Percentiles rank a stretch among this genome's conserved stretches.
Evolutionary conservation across 2,888 invertebrate genomes (phyloP).

Genomic region (Homarus gammarus): DNA sequence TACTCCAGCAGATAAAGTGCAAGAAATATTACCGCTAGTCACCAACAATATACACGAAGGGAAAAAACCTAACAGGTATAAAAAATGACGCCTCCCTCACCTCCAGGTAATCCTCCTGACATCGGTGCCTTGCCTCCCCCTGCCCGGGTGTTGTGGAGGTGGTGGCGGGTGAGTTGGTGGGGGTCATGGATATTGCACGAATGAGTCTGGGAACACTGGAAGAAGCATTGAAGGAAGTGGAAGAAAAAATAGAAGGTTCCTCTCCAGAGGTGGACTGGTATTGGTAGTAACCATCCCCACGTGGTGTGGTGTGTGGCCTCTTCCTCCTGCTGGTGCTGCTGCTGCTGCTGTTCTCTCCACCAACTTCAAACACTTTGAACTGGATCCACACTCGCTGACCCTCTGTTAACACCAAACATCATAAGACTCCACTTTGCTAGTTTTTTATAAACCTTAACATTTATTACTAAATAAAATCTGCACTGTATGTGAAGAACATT

Average conservation of each 20-base stretch:
- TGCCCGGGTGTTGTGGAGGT: neutral
- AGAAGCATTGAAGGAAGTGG: too few relatives aligned
- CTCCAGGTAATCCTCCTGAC: constrained; percentile 60
- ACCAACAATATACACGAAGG: too few relatives aligned
- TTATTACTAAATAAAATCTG: too few relatives aligned
- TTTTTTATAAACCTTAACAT: too few relatives aligned
- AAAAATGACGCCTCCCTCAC: constrained; percentile 1
- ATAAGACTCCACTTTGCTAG: neutral
- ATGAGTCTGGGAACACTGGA: neutral
- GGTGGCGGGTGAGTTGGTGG: neutral
- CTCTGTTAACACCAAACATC: constrained; percentile 77
- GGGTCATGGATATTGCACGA: neutral
- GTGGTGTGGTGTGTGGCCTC: neutral
- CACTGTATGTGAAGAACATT: too few relatives aligned
- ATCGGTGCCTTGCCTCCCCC: neutral
- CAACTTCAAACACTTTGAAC: constrained; percentile 80
- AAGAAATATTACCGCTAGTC: too few relatives aligned
- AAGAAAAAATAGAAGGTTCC: neutral
- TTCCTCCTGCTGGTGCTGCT: neutral
- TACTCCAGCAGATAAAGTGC: too few relatives aligned
- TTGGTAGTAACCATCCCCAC: neutral
- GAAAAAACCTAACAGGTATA: too few relatives aligned
- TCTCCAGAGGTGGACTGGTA: neutral
- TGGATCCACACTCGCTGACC: constrained; percentile 87
- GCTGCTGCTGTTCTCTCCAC: neutral